phyloP scores from a whole-genome alignment of 2,888 invertebrate species.

The Caenorhabditis sp. region DNA sequence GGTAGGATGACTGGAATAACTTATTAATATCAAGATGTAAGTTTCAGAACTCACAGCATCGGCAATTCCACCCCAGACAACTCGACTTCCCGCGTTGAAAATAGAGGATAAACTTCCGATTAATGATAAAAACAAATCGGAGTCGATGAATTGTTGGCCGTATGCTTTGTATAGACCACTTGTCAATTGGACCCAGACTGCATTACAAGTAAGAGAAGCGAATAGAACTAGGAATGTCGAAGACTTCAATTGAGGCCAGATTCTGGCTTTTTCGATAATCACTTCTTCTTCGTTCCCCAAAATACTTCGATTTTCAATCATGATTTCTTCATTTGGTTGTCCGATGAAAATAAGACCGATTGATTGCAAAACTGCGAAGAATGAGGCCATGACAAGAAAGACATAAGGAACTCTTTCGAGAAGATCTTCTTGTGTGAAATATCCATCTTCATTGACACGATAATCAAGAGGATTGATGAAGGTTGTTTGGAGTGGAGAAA shows the following conservation, averaged over 20 bases:
- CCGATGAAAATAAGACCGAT: slow-evolving; percentile 64
- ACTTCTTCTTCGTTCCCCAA: slow-evolving; percentile 27
- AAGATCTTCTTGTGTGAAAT: slow-evolving; percentile 66
- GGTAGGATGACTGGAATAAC: slow-evolving; percentile 60
- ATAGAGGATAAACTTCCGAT: slow-evolving; percentile 65
- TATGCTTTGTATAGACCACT: slow-evolving; percentile 68
- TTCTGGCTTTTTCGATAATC: slow-evolving; percentile 24
- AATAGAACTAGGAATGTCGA: slow-evolving; percentile 61
- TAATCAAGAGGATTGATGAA: slow-evolving; percentile 67
- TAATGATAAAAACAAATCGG: slow-evolving; percentile 67
- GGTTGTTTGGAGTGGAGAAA: slow-evolving; percentile 53
- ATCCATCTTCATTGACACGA: slow-evolving; percentile 58
- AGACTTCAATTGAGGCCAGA: slow-evolving; percentile 43
- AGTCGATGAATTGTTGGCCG: slow-evolving; percentile 65
- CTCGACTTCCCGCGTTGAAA: slow-evolving; percentile 64
- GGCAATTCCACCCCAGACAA: slow-evolving; percentile 64
- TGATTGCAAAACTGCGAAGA: slow-evolving; percentile 61
- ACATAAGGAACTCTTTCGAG: slow-evolving; percentile 64
- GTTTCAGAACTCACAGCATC: slow-evolving; percentile 61
- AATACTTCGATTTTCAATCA: slow-evolving; percentile 34
- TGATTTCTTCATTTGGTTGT: slow-evolving; percentile 41
- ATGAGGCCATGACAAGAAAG: slow-evolving; percentile 60
- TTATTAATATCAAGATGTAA: background rate
- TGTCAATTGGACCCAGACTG: slow-evolving; percentile 63
- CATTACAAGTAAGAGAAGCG: slow-evolving; percentile 60